phyloP scores from a whole-genome alignment of 2,797 vertebrate genomes.

The Bucorvus abyssinicus region DNA sequence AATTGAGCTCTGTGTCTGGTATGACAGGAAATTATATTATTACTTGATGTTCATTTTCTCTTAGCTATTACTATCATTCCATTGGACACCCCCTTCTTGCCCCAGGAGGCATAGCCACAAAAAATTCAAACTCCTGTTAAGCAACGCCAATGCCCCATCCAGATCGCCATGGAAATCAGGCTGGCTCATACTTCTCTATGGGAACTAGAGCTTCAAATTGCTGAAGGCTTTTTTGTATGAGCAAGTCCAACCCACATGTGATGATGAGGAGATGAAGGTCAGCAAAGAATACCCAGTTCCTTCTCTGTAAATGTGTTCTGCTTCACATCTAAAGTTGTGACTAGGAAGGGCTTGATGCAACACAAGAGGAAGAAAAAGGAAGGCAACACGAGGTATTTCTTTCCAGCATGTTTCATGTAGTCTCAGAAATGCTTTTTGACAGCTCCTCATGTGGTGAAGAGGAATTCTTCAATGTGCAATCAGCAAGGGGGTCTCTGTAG shows the following conservation, averaged over 20 bases:
- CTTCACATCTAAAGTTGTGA: not conserved
- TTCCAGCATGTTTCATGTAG: conserved; percentile 35
- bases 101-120: not conserved
- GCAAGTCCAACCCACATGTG: not conserved
- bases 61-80: not conserved
- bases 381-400: not conserved
- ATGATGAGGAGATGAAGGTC: not conserved
- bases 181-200: not conserved
- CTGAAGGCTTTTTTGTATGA: not conserved
- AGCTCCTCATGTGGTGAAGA: conserved; percentile 41
- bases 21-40: not conserved
- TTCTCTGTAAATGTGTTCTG: not conserved
- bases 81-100: not conserved
- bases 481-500: conserved; percentile 72
- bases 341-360: not conserved
- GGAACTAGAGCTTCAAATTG: not conserved
- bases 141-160: not conserved
- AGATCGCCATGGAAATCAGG: not conserved
- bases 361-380: not conserved
- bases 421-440: conserved; percentile 40
- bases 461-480: conserved; percentile 62
- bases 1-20: not conserved
- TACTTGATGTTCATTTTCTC: not conserved
- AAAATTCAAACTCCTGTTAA: not conserved
- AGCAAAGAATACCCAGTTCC: not conserved